These are phyloP conservation scores for Notothenia rossii DNA, from an alignment of 2,113 vertebrate species.

Conservation along the genomic window DNA sequence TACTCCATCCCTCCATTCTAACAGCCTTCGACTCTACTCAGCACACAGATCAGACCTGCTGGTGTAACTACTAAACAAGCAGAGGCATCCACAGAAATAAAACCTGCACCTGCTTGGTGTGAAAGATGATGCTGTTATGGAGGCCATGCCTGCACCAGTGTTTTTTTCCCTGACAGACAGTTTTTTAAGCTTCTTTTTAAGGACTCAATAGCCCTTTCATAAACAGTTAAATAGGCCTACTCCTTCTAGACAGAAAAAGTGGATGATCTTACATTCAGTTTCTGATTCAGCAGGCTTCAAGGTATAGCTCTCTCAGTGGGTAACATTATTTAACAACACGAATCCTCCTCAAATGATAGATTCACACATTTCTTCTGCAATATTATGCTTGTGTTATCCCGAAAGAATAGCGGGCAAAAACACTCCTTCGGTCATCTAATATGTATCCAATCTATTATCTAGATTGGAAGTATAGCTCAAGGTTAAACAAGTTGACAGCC, in stretches of 20 bases:
- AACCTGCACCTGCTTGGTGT: slow-evolving; percentile 19
- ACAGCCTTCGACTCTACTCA: slow-evolving; percentile 9
- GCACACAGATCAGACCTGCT: neutral
- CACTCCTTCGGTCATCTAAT: slow-evolving; percentile 6
- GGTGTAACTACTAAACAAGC: slow-evolving; percentile 13
- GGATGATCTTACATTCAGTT: slow-evolving; percentile 9
- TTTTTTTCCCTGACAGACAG: slow-evolving; percentile 7
- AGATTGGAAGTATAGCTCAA: slow-evolving; percentile 41
- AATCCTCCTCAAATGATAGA: slow-evolving; percentile 15
- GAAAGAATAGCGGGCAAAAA: slow-evolving; percentile 24
- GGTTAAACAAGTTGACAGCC: slow-evolving; percentile 44
- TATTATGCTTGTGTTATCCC: slow-evolving; percentile 20
- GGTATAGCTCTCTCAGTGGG: neutral
- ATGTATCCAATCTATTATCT: slow-evolving; percentile 26
- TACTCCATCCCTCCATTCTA: slow-evolving; percentile 1
- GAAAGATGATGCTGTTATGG: slow-evolving; percentile 18
- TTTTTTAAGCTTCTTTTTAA: slow-evolving; percentile 1
- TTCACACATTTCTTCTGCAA: slow-evolving; percentile 1
- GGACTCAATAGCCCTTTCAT: neutral
- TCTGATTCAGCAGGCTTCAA: slow-evolving; percentile 13
- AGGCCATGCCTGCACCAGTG: neutral
- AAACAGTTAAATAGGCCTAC: slow-evolving; percentile 11
- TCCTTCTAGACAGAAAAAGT: slow-evolving; percentile 29
- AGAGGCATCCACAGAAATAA: slow-evolving; percentile 12
- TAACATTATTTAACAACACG: slow-evolving; percentile 12